These are phyloP conservation scores for Drosophila quinaria DNA, from an alignment of 2,888 invertebrate species.

Conservation along the genomic window DNA sequence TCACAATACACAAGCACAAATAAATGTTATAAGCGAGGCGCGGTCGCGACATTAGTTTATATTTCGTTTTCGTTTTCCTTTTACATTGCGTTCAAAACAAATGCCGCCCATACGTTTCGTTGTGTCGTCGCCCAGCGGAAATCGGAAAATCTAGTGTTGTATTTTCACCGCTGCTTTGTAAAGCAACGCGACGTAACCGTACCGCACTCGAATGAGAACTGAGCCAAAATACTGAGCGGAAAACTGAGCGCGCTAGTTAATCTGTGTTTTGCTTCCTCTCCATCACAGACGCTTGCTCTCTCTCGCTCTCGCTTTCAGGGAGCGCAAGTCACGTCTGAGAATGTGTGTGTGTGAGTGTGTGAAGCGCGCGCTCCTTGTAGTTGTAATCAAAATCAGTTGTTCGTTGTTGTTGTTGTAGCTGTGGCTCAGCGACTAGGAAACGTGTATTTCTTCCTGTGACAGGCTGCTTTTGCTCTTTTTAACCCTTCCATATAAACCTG, in stretches of 20 bases:
- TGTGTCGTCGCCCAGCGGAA: slow-evolving; percentile 58
- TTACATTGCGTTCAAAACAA: slow-evolving; percentile 76
- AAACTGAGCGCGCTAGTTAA: slow-evolving; percentile 59
- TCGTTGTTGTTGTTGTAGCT: slow-evolving; percentile 60
- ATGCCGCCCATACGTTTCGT: slow-evolving; percentile 69
- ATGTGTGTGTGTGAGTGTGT: slow-evolving; percentile 35
- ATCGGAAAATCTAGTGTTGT: slow-evolving; percentile 65
- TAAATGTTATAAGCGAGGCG: slow-evolving; percentile 64
- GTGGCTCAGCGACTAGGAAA: slow-evolving; percentile 69
- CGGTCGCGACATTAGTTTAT: slow-evolving; percentile 67
- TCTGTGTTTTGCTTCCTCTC: slow-evolving; percentile 56
- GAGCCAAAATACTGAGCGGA: slow-evolving; percentile 40
- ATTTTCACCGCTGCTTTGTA: slow-evolving; percentile 60
- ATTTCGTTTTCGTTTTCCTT: slow-evolving; percentile 72
- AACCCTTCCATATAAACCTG: slow-evolving; percentile 80
- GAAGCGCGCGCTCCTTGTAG: slow-evolving; percentile 63
- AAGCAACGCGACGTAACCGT: slow-evolving; percentile 70
- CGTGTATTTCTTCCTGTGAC: slow-evolving; percentile 80
- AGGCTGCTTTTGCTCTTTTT: slow-evolving; percentile 74
- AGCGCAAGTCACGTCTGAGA: slow-evolving; percentile 44
- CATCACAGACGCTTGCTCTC: slow-evolving; percentile 19
- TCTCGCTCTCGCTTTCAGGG: slow-evolving; percentile 31
- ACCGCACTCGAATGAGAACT: slow-evolving; percentile 70
- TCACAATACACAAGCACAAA: slow-evolving; percentile 46
- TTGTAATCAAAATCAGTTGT: slow-evolving; percentile 76